Evolutionary conservation across 2,888 invertebrate genomes (phyloP), one percentile per base, ranked within the genome.

Genomic region (Xestobium rufovillosum): DNA sequence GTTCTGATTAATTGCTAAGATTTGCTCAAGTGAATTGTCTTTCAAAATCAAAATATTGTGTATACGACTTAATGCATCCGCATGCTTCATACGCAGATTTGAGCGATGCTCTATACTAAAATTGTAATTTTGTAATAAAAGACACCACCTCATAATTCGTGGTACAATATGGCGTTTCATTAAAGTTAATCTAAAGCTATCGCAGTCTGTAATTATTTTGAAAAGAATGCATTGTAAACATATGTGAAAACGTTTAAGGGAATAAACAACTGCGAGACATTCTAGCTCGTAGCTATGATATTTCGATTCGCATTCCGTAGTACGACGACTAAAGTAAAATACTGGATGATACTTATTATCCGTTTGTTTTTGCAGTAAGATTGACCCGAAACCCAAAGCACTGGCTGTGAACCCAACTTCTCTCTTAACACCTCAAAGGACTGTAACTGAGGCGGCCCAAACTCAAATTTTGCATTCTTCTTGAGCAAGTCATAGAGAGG

Each of bases 351-450:
- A 45, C 15, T 44, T 38, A 3, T 26, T 31, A 42, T 51, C 47
- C 0, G 19, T 9, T 32, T 55, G 53, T 26, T 39, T 46, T 36
- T 60, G 58, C 14, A 59, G n/a, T 9, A 59, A 33, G 2, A 56
- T 45, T 1, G 53, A 49, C 0, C 55, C 57, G 30, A 49, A 57
- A 0, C 57, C 56, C 1, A 35, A 4, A 0, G 48, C 26, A 28
- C 53, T 55, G 1, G 54, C 59, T 41, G 59, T 55, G 4, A 52
- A 55, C 31, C 60, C 57, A 11, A 58, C 30, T 35, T 60, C 51
- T 1, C 56, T 57, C 15, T 50, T 45, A 9, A 44, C 36, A 3
- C 32, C n/a, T 44, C 35, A 27, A 49, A 51, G 0, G 45, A 31
- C n/a, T 19, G 8, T 6, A 37, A 10, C 25, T 52, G 38, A 6